Percentiles rank a stretch among this genome's conserved stretches.
These are phyloP conservation scores for Mimachlamys varia DNA, from an alignment of 2,888 invertebrate genomes.

Conservation along the genomic window DNA sequence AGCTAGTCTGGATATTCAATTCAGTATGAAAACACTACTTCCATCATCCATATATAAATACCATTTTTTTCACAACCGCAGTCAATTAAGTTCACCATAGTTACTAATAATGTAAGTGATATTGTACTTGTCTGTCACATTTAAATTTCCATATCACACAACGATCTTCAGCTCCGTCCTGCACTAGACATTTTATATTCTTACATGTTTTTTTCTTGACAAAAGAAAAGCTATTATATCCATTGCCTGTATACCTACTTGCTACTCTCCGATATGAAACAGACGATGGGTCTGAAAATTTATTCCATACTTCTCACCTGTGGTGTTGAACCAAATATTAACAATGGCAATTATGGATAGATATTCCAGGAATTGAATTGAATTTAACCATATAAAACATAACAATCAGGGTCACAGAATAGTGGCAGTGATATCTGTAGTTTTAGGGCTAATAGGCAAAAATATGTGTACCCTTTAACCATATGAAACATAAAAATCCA, in stretches of 20 bases:
- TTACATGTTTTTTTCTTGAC: neutral
- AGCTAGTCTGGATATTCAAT: neutral
- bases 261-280: neutral
- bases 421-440: too few species aligned
- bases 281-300: neutral
- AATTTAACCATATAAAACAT: too few species aligned
- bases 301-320: conserved; percentile 3
- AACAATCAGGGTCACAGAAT: too few species aligned
- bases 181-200: neutral
- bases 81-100: too few species aligned
- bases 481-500: too few species aligned
- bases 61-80: neutral
- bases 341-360: neutral
- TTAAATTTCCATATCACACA: neutral
- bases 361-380: too few species aligned
- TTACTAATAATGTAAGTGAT: too few species aligned
- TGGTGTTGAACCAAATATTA: neutral
- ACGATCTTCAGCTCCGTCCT: neutral
- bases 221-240: neutral
- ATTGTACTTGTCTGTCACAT: neutral
- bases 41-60: neutral
- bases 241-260: neutral
- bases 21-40: neutral
- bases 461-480: too few species aligned
- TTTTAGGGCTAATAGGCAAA: too few species aligned